phyloP scores from a whole-genome alignment of 64 coral and sea anemone genomes.

The Stichodactyla mertensii region DNA sequence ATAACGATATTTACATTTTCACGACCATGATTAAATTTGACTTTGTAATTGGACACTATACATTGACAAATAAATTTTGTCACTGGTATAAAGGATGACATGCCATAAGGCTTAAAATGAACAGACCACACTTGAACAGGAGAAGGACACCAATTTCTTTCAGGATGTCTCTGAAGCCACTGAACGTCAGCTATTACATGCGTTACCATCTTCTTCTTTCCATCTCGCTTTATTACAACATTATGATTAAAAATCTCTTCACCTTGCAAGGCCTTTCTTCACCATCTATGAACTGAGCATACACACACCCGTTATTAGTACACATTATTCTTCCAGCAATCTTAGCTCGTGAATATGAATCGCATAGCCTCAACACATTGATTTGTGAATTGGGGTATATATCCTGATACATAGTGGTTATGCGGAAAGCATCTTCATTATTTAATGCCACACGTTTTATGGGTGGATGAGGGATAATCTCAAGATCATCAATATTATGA shows the following conservation, averaged over 20 bases:
- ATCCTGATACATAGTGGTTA: neutral
- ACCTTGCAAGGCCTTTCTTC: neutral
- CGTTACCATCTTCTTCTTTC: neutral
- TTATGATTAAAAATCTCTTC: neutral
- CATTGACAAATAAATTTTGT: neutral
- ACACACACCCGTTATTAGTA: neutral
- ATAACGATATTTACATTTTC: conserved; percentile 3
- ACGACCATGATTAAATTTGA: neutral
- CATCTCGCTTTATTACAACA: neutral
- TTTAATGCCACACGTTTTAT: neutral
- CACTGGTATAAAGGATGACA: neutral
- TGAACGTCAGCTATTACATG: neutral
- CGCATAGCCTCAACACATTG: neutral
- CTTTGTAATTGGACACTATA: neutral
- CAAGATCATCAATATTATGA: neutral
- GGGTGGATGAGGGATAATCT: neutral
- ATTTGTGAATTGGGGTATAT: neutral
- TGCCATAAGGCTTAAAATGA: neutral
- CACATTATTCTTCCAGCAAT: neutral
- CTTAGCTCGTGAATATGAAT: neutral
- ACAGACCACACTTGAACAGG: neutral
- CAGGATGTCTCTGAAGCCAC: neutral
- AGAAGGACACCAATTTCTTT: neutral
- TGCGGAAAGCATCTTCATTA: neutral
- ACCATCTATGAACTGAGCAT: neutral